A percentile compares a stretch with the other conserved stretches of the same genome.
Conservation (phyloP, 2,888 invertebrate species). For the Drosophila hamatofila region DNA sequence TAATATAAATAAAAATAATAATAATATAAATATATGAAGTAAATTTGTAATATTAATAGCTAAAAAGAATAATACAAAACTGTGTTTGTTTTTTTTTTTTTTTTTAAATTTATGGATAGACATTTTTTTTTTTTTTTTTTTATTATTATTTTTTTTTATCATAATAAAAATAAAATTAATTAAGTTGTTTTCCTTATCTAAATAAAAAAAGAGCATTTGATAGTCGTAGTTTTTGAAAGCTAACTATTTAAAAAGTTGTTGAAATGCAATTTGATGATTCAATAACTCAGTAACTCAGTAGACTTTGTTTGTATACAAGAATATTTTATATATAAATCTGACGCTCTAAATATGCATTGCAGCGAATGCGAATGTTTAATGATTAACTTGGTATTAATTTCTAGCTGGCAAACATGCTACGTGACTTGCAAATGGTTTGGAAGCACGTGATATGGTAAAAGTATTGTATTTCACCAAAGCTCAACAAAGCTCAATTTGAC, state of each 20-base stretch:
- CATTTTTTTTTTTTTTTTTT: too few relatives aligned
- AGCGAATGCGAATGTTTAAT: constrained; percentile 41
- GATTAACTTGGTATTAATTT: constrained; percentile 50
- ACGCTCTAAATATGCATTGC: constrained; percentile 37
- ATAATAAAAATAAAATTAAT: too few relatives aligned
- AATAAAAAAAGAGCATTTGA: not conserved
- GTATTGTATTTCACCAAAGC: constrained; percentile 39
- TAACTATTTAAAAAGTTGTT: constrained; percentile 16
- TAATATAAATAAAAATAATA: too few relatives aligned
- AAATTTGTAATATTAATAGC: too few relatives aligned
- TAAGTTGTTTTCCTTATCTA: too few relatives aligned
- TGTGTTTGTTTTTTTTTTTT: too few relatives aligned
- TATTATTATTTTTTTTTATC: too few relatives aligned
- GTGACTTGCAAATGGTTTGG: constrained; percentile 57
- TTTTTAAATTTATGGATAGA: too few relatives aligned
- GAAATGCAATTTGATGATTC: constrained; percentile 32
- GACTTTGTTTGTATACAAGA: constrained; percentile 2
- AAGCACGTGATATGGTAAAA: constrained; percentile 59
- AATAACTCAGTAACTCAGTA: constrained; percentile 8
- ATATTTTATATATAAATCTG: not conserved
- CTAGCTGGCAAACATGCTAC: constrained; percentile 47
- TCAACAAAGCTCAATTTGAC: constrained; percentile 19
- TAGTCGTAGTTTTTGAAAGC: not conserved
- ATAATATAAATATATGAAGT: too few relatives aligned
- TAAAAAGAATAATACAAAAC: too few relatives aligned